Evolutionary conservation across 37 sponge, comb jelly and placozoan species (phyloP).

Genomic region (Hexactinellida sp.): DNA sequence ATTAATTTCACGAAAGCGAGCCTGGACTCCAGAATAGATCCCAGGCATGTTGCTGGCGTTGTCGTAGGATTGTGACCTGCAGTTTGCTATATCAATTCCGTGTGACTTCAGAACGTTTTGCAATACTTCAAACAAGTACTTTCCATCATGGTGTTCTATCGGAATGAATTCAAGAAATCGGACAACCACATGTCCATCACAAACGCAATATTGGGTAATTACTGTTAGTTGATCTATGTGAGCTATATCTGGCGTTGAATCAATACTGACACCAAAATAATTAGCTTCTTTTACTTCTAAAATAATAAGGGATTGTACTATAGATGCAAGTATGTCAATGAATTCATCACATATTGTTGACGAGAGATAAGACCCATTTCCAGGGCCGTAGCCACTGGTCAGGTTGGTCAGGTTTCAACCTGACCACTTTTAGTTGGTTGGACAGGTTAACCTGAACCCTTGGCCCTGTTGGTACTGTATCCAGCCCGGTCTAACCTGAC

Average conservation of each 20-base stretch:
- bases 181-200: conserved; percentile 11
- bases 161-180: conserved; percentile 25
- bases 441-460: too few relatives aligned
- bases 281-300: conserved; percentile 17
- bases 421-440: too few relatives aligned
- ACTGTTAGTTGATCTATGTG: conserved; percentile 26
- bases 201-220: conserved; percentile 4
- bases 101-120: conserved; percentile 10
- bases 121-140: conserved; percentile 10
- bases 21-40: conserved; percentile 21
- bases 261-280: conserved; percentile 26
- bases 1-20: conserved; percentile 22
- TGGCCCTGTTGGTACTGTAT: too few relatives aligned
- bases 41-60: conserved; percentile 27
- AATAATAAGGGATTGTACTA: neutral
- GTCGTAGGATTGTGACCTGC: conserved; percentile 23
- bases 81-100: conserved; percentile 17
- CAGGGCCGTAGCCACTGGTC: too few relatives aligned
- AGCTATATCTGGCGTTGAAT: conserved; percentile 26
- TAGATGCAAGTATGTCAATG: conserved; percentile 20
- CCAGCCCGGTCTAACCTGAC: too few relatives aligned
- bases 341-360: conserved; percentile 24
- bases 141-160: conserved; percentile 18
- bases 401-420: too few relatives aligned
- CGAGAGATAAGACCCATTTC: conserved; percentile 19